A percentile compares a stretch with the other conserved stretches of the same genome.
phyloP scores from a whole-genome alignment of 2,113 vertebrate genomes.

The Nothobranchius kuhntae region DNA sequence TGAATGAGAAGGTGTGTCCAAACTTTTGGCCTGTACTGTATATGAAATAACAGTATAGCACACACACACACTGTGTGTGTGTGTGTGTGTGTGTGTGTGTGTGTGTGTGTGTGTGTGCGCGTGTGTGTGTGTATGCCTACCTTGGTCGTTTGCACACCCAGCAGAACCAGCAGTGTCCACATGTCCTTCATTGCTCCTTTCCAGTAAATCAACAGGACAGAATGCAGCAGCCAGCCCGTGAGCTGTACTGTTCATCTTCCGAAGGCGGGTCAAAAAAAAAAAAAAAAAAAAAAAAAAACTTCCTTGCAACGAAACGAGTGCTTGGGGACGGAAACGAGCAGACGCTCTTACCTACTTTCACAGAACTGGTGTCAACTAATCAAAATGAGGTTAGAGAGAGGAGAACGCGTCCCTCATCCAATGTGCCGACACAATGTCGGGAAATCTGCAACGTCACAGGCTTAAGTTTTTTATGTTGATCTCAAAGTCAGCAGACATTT shows the following conservation, averaged over 20 bases:
- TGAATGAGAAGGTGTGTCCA: too few relatives aligned
- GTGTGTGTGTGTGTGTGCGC: too few relatives aligned
- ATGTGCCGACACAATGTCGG: too few relatives aligned
- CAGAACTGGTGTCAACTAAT: not conserved
- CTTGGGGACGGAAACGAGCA: slow-evolving; percentile 60
- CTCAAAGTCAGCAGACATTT: too few relatives aligned
- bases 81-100: too few relatives aligned
- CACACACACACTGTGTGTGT: too few relatives aligned
- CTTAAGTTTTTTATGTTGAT: too few relatives aligned
- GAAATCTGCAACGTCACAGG: too few relatives aligned
- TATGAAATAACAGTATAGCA: too few relatives aligned
- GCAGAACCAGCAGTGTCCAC: slow-evolving; percentile 50
- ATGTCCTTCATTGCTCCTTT: slow-evolving; percentile 59
- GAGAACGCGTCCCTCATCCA: too few relatives aligned
- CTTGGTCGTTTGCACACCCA: slow-evolving; percentile 29
- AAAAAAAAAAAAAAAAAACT: slow-evolving; percentile 32
- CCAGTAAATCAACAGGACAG: slow-evolving; percentile 17
- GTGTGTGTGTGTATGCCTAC: too few relatives aligned
- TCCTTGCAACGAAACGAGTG: slow-evolving; percentile 43
- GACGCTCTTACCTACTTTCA: slow-evolving; percentile 5
- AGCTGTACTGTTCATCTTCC: slow-evolving; percentile 29
- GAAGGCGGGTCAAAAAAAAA: slow-evolving; percentile 42
- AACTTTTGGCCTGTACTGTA: too few relatives aligned
- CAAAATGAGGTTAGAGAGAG: not conserved
- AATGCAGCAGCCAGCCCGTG: slow-evolving; percentile 4